Evolutionary conservation across 2,113 vertebrate genomes (phyloP), one percentile per base, ranked within the genome.

Genomic region (Arvicanthis niloticus): DNA sequence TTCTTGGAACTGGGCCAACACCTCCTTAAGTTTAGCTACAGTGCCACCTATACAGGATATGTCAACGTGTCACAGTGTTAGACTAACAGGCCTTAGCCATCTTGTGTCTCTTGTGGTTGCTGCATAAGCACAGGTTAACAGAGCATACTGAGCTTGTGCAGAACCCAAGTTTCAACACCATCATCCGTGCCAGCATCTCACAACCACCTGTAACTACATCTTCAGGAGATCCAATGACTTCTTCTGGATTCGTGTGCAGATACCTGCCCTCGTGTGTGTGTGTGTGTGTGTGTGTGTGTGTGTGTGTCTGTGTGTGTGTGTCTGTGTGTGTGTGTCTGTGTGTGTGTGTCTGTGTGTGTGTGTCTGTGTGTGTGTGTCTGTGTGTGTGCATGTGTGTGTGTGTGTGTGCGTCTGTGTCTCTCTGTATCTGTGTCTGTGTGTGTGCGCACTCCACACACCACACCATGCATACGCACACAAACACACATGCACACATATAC

Each of bases 261-360:
- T 17, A 29, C 37, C n/a, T 40, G 51, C 8, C 10, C 16, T 31
- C 4, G 40, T 29, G 2, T 77, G 11, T 42, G 72, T 15, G 42
- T 42, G 26, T 45, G 40, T 12, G 17, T 4, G 10, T 24, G 4
- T 34, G 31, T 68, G 67, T 34, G 31, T 37, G 13, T 72, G 31
- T 31, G 60, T 62, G 22, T 62, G 22, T 62, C 2, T 62, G 60
- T 62, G 24, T 62, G 2, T 62, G 22, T 62, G 22, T 60, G 21
- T 60, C 0, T 60, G 1, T 60, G 3, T 67, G 11, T 31, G 9
- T 67, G 2, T 65, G 9, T 65, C 3, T 65, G 9, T 29, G 9
- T 65, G 3, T 65, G 26, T 62, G 7, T 60, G 1, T 60, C 1
- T 60, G 19, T 26, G 0, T 60, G 21, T 29, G 1, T 67, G 0